These are phyloP conservation scores for Intellagama lesueurii DNA, from an alignment of 2,797 vertebrate genomes.

Conservation along the genomic window DNA sequence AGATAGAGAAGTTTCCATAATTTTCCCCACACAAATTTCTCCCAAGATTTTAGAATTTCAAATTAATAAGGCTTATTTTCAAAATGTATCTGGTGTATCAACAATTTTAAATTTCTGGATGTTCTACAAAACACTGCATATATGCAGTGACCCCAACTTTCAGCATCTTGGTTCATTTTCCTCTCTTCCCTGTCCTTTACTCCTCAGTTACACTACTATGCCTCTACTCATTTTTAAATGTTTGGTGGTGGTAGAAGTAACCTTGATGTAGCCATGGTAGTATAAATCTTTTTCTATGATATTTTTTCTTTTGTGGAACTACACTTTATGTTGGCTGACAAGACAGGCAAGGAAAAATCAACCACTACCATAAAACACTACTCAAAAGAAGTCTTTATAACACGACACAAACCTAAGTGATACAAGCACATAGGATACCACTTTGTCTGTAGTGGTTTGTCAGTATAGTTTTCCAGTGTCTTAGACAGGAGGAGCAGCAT, in stretches of 20 bases:
- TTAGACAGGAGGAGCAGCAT: no score
- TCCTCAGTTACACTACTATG: no score
- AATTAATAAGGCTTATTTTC: background rate
- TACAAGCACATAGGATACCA: no score
- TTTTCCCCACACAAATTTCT: background rate
- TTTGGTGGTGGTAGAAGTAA: background rate
- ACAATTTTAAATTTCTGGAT: background rate
- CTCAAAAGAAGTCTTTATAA: no score
- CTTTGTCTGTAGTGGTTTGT: no score
- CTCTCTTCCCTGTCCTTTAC: background rate
- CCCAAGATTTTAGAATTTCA: background rate
- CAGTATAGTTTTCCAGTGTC: no score
- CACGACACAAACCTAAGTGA: no score
- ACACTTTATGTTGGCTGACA: background rate
- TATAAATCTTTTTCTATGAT: background rate
- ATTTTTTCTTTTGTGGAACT: background rate
- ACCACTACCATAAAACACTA: no score
- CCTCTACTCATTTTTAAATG: background rate
- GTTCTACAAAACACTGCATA: background rate
- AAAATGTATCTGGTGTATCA: background rate
- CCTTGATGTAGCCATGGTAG: background rate
- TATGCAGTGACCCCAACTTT: background rate
- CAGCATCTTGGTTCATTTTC: background rate
- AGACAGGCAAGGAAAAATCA: background rate
- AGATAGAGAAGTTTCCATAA: background rate